These are phyloP conservation scores for Brachirus orientalis DNA, from an alignment of 2,113 vertebrate genomes.

Conservation along the genomic window DNA sequence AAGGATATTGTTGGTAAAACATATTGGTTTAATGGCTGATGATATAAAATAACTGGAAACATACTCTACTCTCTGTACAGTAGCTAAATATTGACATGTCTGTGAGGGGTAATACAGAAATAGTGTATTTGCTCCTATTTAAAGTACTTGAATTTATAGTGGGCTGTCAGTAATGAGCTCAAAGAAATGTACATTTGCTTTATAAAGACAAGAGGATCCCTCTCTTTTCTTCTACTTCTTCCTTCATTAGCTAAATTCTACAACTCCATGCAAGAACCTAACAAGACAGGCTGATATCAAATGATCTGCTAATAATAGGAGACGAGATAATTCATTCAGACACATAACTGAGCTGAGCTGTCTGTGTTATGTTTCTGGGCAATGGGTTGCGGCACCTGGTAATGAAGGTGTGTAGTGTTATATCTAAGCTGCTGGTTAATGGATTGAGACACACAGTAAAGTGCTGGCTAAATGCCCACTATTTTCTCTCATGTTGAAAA, in stretches of 20 bases:
- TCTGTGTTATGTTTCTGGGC: constrained; percentile 40
- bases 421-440: constrained; percentile 60
- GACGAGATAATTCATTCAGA: constrained; percentile 41
- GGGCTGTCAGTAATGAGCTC: constrained; percentile 2
- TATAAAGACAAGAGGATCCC: constrained; percentile 4
- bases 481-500: constrained; percentile 34
- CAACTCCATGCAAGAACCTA: constrained; percentile 8
- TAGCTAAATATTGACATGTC: background rate
- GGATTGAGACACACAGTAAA: constrained; percentile 58
- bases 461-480: constrained; percentile 48
- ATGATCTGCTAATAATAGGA: constrained; percentile 21
- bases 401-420: constrained; percentile 43
- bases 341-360: constrained; percentile 11
- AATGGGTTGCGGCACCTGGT: constrained; percentile 41
- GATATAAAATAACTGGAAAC: no score
- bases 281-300: constrained; percentile 18
- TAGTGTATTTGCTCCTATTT: background rate
- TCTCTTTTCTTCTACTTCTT: constrained; percentile 2
- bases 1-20: no score
- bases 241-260: constrained; percentile 22
- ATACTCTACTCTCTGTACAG: no score
- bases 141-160: constrained; percentile 1
- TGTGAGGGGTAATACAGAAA: background rate
- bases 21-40: no score
- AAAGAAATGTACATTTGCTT: background rate